Percentiles rank a stretch among this genome's conserved stretches.
These are phyloP conservation scores for Natator depressus DNA, from an alignment of 2,113 vertebrate species.

Conservation along the genomic window DNA sequence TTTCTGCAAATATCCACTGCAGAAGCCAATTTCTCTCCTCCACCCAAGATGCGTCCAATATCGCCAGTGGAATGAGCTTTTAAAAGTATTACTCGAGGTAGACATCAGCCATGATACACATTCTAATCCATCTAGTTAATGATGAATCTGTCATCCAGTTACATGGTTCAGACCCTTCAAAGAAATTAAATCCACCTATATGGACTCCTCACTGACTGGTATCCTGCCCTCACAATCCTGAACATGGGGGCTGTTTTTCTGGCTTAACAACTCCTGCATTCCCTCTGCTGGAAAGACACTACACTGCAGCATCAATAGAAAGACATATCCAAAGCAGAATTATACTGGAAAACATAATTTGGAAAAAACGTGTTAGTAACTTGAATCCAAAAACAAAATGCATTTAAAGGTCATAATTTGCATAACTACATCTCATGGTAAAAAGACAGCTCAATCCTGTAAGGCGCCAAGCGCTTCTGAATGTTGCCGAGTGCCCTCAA, in stretches of 20 bases:
- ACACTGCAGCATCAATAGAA: constrained; percentile 8
- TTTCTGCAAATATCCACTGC: constrained; percentile 77
- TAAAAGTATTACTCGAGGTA: constrained; percentile 72
- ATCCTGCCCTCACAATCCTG: not conserved
- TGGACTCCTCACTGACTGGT: not conserved
- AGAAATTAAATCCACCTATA: constrained; percentile 72
- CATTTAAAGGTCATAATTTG: constrained; percentile 70
- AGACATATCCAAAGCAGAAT: constrained; percentile 48
- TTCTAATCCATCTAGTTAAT: constrained; percentile 77
- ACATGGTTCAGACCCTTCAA: constrained; percentile 38
- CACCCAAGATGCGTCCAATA: constrained; percentile 72
- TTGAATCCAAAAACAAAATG: constrained; percentile 71
- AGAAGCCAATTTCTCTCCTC: constrained; percentile 75
- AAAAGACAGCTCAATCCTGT: constrained; percentile 14
- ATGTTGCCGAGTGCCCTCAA: not conserved
- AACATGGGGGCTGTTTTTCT: not conserved
- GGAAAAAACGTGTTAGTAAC: constrained; percentile 57
- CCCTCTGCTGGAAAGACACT: not conserved
- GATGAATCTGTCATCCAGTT: constrained; percentile 68
- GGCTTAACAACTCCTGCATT: rapidly evolving
- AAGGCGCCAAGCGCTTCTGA: constrained; percentile 8
- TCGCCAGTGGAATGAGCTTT: constrained; percentile 68
- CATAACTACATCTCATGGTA: constrained; percentile 66
- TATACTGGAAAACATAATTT: constrained; percentile 42
- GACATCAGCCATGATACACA: constrained; percentile 71